phyloP scores from a whole-genome alignment of 2,113 vertebrate genomes.

The Cromileptes altivelis region DNA sequence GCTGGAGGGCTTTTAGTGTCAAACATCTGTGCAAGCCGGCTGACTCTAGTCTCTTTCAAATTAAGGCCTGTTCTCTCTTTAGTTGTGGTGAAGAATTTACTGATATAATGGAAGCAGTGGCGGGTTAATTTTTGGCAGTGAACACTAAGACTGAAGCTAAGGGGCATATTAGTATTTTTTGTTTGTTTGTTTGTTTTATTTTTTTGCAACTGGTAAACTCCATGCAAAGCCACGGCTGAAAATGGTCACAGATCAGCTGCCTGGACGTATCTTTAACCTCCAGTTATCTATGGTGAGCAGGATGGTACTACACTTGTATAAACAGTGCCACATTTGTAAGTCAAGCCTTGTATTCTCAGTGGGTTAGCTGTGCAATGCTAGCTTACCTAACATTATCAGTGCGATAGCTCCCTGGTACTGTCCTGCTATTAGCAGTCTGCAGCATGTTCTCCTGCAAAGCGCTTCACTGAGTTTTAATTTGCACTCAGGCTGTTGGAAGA shows the following conservation, averaged over 20 bases:
- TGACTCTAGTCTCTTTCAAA: not conserved
- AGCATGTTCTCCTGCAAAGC: constrained; percentile 6
- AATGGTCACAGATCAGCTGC: too few species aligned
- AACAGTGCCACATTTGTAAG: not conserved
- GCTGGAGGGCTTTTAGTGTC: not conserved
- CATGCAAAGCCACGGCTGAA: too few species aligned
- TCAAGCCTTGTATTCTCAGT: not conserved
- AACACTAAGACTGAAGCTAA: not conserved
- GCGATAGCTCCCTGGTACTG: not conserved
- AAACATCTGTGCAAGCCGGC: not conserved
- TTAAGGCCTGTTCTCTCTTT: not conserved
- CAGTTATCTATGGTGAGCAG: not conserved
- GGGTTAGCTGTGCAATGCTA: not conserved
- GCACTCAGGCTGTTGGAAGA: constrained; percentile 11
- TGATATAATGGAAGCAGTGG: not conserved
- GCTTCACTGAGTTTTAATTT: constrained; percentile 34
- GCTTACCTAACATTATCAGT: constrained; percentile 9
- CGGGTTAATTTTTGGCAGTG: not conserved
- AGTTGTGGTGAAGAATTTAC: not conserved
- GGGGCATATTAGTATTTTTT: not conserved
- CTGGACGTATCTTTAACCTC: not conserved
- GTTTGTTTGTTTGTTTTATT: not conserved
- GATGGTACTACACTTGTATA: not conserved
- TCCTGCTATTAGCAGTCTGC: constrained; percentile 18
- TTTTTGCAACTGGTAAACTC: too few species aligned